phyloP scores from a whole-genome alignment of 1,140 invertebrate genomes.

The Gryon sp. region DNA sequence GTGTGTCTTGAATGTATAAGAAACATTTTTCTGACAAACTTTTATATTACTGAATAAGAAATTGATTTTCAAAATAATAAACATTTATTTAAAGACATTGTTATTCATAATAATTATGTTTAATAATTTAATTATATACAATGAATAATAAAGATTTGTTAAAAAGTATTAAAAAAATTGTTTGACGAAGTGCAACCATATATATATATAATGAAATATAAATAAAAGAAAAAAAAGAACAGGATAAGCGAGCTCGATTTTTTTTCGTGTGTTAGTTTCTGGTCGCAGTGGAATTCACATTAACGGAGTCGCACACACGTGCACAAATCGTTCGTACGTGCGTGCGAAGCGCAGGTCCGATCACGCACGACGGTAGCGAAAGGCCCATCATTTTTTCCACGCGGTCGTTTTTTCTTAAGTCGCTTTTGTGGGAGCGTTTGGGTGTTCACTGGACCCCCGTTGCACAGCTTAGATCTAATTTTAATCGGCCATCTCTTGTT shows the following conservation, averaged over 20 bases:
- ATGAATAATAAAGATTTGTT: too few relatives aligned
- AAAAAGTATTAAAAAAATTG: too few relatives aligned
- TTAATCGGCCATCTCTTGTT: constrained; percentile 51
- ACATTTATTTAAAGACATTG: too few relatives aligned
- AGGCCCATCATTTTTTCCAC: constrained; percentile 73
- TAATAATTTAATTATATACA: too few relatives aligned
- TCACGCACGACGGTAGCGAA: constrained; percentile 73
- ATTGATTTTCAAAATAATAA: too few relatives aligned
- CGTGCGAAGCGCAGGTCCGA: constrained; percentile 55
- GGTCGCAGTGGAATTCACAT: constrained; percentile 41
- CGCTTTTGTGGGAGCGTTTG: constrained; percentile 15
- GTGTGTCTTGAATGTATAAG: too few relatives aligned
- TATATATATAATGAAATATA: neutral
- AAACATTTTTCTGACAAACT: too few relatives aligned
- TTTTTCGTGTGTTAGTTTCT: constrained; percentile 22
- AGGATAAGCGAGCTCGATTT: constrained; percentile 28
- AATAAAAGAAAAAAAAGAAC: constrained; percentile 8
- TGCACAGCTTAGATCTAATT: constrained; percentile 59
- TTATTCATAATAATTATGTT: too few relatives aligned
- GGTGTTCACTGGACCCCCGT: neutral
- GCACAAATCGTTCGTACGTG: constrained; percentile 39
- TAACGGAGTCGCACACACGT: constrained; percentile 36
- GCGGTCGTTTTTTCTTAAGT: constrained; percentile 65
- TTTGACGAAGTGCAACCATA: too few relatives aligned
- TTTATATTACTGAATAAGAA: too few relatives aligned